Conservation (phyloP, 23 tunicate genomes). For the Diplosoma virens region DNA sequence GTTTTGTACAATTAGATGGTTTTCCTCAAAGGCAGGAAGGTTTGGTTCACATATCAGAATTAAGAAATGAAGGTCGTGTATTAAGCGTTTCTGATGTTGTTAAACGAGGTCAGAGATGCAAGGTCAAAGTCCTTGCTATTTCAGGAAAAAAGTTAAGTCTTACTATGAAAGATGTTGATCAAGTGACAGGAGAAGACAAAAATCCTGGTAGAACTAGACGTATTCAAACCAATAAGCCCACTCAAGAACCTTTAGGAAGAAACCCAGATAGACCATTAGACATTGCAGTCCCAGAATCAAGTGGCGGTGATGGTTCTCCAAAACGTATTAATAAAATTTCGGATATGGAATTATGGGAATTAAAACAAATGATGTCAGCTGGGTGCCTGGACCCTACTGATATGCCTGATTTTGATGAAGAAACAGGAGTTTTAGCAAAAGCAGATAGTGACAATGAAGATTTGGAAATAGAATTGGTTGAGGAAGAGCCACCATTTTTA, state of each 20-base stretch:
- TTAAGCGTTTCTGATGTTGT: constrained; percentile 82
- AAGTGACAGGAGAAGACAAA: constrained; percentile 82
- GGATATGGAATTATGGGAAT: constrained; percentile 92
- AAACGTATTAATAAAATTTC: constrained; percentile 74
- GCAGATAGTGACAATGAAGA: constrained; percentile 96
- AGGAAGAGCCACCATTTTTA: constrained; percentile 98
- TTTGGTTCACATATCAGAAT: constrained; percentile 86
- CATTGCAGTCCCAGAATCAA: constrained; percentile 5
- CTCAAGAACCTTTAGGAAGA: constrained; percentile 50
- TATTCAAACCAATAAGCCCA: constrained; percentile 37
- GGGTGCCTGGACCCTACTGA: constrained; percentile 90
- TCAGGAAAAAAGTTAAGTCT: constrained; percentile 79
- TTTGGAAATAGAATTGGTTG: constrained; percentile 90
- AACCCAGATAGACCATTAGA: constrained; percentile 87
- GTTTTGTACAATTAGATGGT: constrained; percentile 89
- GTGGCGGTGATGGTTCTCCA: constrained; percentile 18
- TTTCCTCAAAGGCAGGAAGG: constrained; percentile 72
- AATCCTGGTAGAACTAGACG: constrained; percentile 81
- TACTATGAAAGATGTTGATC: constrained; percentile 95
- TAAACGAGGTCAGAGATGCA: constrained; percentile 70
- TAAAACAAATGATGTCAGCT: constrained; percentile 95
- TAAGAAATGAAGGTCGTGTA: constrained; percentile 80
- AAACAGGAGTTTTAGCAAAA: constrained; percentile 78
- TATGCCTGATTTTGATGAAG: constrained; percentile 94
- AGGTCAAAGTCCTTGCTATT: constrained; percentile 82